Conservation (phyloP, 2,888 invertebrate genomes). For the Cremastobaeus sp. region DNA sequence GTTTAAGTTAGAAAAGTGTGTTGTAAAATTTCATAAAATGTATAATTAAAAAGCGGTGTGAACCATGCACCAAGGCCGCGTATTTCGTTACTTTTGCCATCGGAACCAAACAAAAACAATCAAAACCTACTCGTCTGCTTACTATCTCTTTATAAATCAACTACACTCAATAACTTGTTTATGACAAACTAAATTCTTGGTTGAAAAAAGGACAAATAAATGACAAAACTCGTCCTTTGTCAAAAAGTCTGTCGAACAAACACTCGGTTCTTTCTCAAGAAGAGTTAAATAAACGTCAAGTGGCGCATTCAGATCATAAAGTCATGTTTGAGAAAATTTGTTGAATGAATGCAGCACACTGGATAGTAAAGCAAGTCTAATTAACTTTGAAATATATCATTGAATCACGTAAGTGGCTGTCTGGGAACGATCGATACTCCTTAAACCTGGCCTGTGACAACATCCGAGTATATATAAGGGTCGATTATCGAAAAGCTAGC, state of each 20-base stretch:
- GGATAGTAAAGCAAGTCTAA: conserved; percentile 51
- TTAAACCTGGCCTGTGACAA: conserved; percentile 52
- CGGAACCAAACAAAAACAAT: no score
- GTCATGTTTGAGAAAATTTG: conserved; percentile 25
- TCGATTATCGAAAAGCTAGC: conserved; percentile 62
- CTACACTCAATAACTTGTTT: no score
- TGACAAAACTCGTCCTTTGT: conserved; percentile 7
- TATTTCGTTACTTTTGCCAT: no score
- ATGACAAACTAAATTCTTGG: neutral
- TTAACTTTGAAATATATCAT: conserved; percentile 55
- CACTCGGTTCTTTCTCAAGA: conserved; percentile 12
- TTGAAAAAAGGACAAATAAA: conserved; percentile 10
- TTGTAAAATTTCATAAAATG: no score
- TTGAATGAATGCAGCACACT: conserved; percentile 18
- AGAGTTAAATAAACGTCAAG: conserved; percentile 31
- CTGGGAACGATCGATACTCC: conserved; percentile 48
- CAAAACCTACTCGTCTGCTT: no score
- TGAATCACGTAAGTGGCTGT: conserved; percentile 43
- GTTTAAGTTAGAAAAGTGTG: no score
- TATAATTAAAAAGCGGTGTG: no score
- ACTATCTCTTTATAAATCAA: no score
- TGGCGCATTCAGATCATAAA: conserved; percentile 25
- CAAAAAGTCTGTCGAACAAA: neutral
- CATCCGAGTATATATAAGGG: conserved; percentile 45
- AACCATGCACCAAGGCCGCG: no score